phyloP scores from a whole-genome alignment of 2,797 vertebrate genomes.

The Remorina albescens region DNA sequence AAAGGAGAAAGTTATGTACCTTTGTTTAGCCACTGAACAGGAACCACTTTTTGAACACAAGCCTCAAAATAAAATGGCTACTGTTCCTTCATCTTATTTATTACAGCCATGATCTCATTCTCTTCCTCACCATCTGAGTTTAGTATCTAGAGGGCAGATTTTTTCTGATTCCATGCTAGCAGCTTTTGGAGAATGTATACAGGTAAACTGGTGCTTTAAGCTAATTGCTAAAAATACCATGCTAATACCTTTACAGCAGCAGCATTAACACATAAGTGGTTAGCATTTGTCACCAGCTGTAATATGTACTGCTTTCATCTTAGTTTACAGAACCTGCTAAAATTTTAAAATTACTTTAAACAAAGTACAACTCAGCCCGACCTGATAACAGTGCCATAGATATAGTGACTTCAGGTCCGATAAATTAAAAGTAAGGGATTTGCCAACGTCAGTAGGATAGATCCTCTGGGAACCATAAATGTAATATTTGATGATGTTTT shows the following conservation, averaged over 20 bases:
- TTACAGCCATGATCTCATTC: background rate
- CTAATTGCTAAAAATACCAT: background rate
- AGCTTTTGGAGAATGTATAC: background rate
- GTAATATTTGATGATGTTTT: too few species aligned
- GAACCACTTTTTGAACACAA: background rate
- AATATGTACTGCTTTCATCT: background rate
- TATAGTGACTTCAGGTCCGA: too few species aligned
- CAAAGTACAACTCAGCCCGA: background rate
- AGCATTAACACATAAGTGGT: background rate
- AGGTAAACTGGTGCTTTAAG: background rate
- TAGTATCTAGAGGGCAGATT: background rate
- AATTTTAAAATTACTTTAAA: background rate
- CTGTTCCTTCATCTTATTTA: background rate
- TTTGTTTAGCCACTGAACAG: background rate
- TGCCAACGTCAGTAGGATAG: background rate
- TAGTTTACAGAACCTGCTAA: background rate
- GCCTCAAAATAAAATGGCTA: background rate
- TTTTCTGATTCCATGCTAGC: background rate
- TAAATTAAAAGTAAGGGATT: background rate
- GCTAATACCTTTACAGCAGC: background rate
- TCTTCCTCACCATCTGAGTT: background rate
- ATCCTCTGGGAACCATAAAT: too few species aligned
- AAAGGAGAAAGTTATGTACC: background rate
- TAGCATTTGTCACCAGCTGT: too few species aligned
- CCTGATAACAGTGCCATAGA: background rate